A percentile compares a stretch with the other conserved stretches of the same genome.
Evolutionary conservation across 1,140 invertebrate genomes (phyloP).

Genomic region (Bombus turneri): DNA sequence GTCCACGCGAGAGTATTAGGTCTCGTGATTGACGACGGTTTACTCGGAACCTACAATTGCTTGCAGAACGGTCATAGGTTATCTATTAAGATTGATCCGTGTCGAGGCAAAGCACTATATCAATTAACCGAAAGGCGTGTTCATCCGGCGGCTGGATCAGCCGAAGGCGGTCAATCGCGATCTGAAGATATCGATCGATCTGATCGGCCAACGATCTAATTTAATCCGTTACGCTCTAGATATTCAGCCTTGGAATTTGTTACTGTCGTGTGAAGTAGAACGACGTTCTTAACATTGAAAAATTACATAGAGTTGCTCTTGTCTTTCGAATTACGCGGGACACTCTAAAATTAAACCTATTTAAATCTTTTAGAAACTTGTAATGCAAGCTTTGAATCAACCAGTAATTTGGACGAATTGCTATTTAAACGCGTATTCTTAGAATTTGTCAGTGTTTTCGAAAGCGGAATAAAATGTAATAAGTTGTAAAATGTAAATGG

Average conservation of each 20-base stretch:
- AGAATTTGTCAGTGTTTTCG: too few relatives aligned
- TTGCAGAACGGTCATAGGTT: conserved; percentile 53
- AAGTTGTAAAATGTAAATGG: too few relatives aligned
- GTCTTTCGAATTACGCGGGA: too few relatives aligned
- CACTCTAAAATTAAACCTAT: too few relatives aligned
- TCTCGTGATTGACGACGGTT: conserved; percentile 65
- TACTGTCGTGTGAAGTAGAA: too few relatives aligned
- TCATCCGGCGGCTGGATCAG: background rate
- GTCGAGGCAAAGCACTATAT: conserved; percentile 53
- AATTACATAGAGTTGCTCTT: too few relatives aligned
- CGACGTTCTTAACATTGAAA: background rate
- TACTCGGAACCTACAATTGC: conserved; percentile 44
- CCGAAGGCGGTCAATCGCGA: conserved; percentile 8
- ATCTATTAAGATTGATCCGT: conserved; percentile 63
- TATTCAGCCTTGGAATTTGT: background rate
- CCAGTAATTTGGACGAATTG: too few relatives aligned
- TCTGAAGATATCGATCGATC: background rate
- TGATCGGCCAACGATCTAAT: background rate
- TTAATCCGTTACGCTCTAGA: background rate
- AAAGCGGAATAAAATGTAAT: too few relatives aligned
- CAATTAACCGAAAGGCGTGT: conserved; percentile 47
- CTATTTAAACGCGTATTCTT: too few relatives aligned
- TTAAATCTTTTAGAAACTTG: too few relatives aligned
- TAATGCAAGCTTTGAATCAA: too few relatives aligned
- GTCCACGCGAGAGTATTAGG: conserved; percentile 59